A percentile compares a stretch with the other conserved stretches of the same genome.
phyloP scores from a whole-genome alignment of 2,113 vertebrate species.

The Lasiurus borealis region DNA sequence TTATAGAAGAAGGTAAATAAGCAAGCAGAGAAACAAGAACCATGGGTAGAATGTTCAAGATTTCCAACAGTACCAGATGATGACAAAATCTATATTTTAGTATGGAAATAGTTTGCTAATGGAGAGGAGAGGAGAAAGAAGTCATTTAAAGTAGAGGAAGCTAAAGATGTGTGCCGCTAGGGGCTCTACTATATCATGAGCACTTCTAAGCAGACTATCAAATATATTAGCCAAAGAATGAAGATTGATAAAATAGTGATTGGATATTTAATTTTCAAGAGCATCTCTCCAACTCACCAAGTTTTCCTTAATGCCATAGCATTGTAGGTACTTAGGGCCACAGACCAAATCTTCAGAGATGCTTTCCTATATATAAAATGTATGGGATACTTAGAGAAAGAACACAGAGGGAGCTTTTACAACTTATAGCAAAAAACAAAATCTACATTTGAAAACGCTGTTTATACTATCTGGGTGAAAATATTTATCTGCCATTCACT shows the following conservation, averaged over 20 bases:
- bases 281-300: neutral
- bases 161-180: neutral
- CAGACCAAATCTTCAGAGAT: neutral
- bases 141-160: slow-evolving; percentile 10
- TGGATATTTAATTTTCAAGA: neutral
- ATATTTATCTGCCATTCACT: neutral
- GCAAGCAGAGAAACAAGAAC: neutral
- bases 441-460: neutral
- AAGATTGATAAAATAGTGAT: neutral
- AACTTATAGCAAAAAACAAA: neutral
- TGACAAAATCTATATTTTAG: neutral
- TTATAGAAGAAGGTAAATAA: neutral
- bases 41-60: neutral
- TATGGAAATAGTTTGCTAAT: neutral
- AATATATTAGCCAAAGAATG: neutral
- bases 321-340: neutral
- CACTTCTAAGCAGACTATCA: neutral
- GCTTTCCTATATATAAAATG: accelerated
- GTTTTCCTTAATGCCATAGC: neutral
- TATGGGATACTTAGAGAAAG: neutral
- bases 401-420: too few species aligned
- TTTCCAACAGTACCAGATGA: neutral
- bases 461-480: neutral
- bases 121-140: neutral
- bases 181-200: neutral